Percentiles rank a stretch among this genome's conserved stretches.
phyloP scores from a whole-genome alignment of 2,797 vertebrate genomes.

The Enteromius treurensis region DNA sequence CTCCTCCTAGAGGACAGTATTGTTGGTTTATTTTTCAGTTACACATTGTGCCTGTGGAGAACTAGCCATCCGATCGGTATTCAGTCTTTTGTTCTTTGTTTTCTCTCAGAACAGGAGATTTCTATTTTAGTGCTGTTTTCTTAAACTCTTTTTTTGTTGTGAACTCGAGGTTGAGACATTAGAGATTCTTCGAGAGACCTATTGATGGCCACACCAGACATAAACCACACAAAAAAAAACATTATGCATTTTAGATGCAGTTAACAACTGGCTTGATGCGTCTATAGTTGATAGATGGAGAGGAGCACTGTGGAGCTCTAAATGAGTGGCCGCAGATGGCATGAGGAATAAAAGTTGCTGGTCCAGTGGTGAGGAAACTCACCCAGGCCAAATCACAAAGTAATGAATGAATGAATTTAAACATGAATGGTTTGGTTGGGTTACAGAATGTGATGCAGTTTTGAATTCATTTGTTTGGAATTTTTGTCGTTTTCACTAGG shows the following conservation, averaged over 20 bases:
- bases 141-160: not conserved
- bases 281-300: conserved; percentile 5
- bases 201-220: not conserved
- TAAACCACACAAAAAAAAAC: not conserved
- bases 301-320: conserved; percentile 2
- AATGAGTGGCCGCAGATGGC: conserved; percentile 48
- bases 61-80: not conserved
- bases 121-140: not conserved
- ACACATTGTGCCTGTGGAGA: not conserved
- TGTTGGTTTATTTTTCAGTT: conserved; percentile 7
- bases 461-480: not conserved
- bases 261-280: conserved; percentile 12
- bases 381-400: conserved; percentile 41
- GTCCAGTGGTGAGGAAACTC: conserved; percentile 48
- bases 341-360: conserved; percentile 40
- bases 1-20: not conserved
- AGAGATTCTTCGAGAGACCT: not conserved
- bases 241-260: conserved; percentile 1
- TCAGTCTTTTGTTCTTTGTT: not conserved
- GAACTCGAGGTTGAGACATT: not conserved
- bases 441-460: conserved; percentile 20
- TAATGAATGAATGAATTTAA: conserved; percentile 27
- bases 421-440: conserved; percentile 27
- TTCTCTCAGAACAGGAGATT: not conserved
- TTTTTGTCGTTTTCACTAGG: not conserved